A percentile compares a stretch with the other conserved stretches of the same genome.
Evolutionary conservation across 2,113 vertebrate genomes (phyloP).

Genomic region (Pteropus alecto): DNA sequence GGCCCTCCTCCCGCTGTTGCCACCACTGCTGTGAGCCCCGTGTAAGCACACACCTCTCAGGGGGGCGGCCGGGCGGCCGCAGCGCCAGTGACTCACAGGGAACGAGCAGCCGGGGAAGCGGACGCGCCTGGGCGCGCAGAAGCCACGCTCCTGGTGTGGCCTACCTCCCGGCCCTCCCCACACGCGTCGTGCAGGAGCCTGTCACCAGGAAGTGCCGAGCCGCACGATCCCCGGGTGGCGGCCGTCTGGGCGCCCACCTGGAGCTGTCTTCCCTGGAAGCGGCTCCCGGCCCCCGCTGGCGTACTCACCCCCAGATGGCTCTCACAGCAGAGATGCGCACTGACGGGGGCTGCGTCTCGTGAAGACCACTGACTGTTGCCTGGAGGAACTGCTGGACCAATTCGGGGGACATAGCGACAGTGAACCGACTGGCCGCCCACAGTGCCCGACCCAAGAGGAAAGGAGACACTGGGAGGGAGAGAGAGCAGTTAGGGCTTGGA

Average conservation of each 20-base stretch:
- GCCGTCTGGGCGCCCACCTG: background rate
- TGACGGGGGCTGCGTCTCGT: slow-evolving; percentile 94
- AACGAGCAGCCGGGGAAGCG: background rate
- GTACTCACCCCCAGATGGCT: slow-evolving; percentile 97
- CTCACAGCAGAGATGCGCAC: slow-evolving; percentile 97
- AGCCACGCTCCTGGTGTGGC: background rate
- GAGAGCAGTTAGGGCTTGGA: background rate
- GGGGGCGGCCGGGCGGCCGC: too few relatives aligned
- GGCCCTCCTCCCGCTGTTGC: background rate
- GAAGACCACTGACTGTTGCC: slow-evolving; percentile 96
- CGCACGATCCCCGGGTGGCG: background rate
- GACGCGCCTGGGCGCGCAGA: background rate
- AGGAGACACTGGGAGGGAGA: slow-evolving; percentile 87
- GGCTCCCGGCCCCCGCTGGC: background rate
- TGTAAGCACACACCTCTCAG: too few relatives aligned
- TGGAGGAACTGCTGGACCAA: slow-evolving; percentile 99
- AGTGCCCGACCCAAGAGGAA: slow-evolving; percentile 96
- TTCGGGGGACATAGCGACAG: slow-evolving; percentile 96
- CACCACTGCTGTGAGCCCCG: background rate
- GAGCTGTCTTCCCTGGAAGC: background rate
- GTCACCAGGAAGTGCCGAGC: background rate
- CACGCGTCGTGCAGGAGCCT: too few relatives aligned
- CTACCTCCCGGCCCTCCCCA: background rate
- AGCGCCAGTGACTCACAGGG: background rate
- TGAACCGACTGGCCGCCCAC: slow-evolving; percentile 98